A percentile compares a stretch with the other conserved stretches of the same genome.
phyloP scores from a whole-genome alignment of 2,113 vertebrate genomes.

The Pluvianellus socialis region DNA sequence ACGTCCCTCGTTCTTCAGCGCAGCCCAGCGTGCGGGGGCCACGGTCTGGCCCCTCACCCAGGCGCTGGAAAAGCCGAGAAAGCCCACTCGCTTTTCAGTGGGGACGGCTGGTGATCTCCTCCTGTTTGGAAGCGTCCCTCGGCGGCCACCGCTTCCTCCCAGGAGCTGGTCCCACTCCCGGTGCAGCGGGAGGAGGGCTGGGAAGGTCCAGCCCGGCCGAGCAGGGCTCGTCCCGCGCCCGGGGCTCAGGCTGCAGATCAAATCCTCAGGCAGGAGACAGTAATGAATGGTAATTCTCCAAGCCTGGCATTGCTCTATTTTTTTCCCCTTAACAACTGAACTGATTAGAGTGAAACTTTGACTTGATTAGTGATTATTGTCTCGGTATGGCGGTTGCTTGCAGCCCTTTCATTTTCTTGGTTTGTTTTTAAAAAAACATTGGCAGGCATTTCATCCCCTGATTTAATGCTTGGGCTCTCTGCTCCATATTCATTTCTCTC shows the following conservation, averaged over 20 bases:
- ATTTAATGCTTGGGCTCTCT: conserved; percentile 37
- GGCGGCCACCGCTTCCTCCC: neutral
- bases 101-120: fast-evolving
- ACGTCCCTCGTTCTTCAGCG: fast-evolving
- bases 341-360: conserved; percentile 75
- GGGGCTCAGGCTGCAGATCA: neutral
- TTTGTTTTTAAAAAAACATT: conserved; percentile 65
- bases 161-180: fast-evolving
- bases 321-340: conserved; percentile 69
- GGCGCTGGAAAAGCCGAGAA: neutral
- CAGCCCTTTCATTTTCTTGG: conserved; percentile 67
- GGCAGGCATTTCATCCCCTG: conserved; percentile 44
- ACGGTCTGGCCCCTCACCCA: fast-evolving
- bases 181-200: neutral
- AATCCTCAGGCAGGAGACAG: neutral
- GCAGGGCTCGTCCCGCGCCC: neutral
- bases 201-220: too few relatives aligned
- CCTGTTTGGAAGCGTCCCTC: fast-evolving
- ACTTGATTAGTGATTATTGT: conserved; percentile 77
- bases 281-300: neutral
- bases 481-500: conserved; percentile 41
- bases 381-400: neutral
- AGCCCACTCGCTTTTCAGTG: fast-evolving
- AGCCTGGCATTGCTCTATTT: neutral
- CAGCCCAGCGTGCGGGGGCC: neutral